Evolutionary conservation across 2,888 invertebrate genomes (phyloP), one percentile per base, ranked within the genome.

Genomic region (Apamea crenata): DNA sequence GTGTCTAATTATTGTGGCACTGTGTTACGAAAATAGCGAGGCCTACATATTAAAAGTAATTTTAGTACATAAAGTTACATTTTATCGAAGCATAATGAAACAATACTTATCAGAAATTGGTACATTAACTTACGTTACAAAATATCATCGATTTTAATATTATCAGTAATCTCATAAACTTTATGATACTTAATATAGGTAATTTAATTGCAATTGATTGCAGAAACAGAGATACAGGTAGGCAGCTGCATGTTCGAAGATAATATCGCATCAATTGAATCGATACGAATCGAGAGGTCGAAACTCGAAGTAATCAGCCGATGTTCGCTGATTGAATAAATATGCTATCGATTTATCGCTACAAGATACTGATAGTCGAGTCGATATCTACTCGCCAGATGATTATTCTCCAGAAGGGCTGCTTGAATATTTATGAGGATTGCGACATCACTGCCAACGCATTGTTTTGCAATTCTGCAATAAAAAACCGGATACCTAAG

Each of bases 401-500:
- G 80, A 56, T 76, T 78, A 85, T 77, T 85, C 74, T 73, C 69
- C 66, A 78, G 70, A 82, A 87, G 79, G 76, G 85, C 56, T 75
- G 63, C 63, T 76, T 81, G 80, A 88, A 78, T 87, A 83, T 87
- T 83, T 68, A 82, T 83, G 32, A 81, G n/a, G 29, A 66, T 87
- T 88, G 73, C 84, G 44, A 89, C 78, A 81, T 44, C 70, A 47
- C 61, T 56, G 59, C 25, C 40, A 61, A 67, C 44, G 71, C 67
- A 80, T 85, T 89, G 87, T 87, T 81, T 82, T 71, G 79, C 21
- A 83, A 85, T 80, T 72, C n/a, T 66, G 65, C 50, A 76, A 79
- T 83, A 74, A 78, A 80, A 83, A 79, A 84, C 77, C 68, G 69
- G 83, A 80, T 87, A 4, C 8, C 32, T 32, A 63, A 32, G 32